phyloP scores from a whole-genome alignment of 1,140 invertebrate genomes.

The Drosophila cardini region DNA sequence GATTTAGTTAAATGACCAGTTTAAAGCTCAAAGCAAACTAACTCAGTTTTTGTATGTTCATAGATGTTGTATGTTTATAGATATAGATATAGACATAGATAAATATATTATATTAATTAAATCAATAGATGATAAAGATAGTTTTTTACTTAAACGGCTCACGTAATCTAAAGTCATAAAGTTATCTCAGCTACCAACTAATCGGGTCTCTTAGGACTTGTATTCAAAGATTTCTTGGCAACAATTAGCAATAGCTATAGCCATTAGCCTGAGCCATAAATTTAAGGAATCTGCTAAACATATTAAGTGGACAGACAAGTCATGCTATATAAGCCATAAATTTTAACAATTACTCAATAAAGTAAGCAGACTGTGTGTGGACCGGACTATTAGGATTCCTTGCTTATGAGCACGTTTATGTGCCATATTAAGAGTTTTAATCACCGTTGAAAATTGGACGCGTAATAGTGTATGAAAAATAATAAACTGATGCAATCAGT shows the following conservation, averaged over 20 bases:
- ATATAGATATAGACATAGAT: too few relatives aligned
- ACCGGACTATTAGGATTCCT: neutral
- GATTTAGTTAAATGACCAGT: conserved; percentile 38
- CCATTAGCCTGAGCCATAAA: conserved; percentile 65
- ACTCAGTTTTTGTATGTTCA: too few relatives aligned
- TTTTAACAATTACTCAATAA: conserved; percentile 75
- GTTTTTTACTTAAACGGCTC: neutral
- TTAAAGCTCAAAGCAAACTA: conserved; percentile 50
- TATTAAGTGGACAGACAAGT: conserved; percentile 59
- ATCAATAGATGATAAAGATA: neutral
- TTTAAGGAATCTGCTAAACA: conserved; percentile 36
- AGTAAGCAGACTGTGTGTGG: conserved; percentile 17
- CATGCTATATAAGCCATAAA: conserved; percentile 53
- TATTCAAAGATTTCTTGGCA: neutral
- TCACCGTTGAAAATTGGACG: conserved; percentile 49
- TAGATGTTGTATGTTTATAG: too few relatives aligned
- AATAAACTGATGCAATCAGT: conserved; percentile 53
- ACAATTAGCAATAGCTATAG: conserved; percentile 34
- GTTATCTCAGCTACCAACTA: neutral
- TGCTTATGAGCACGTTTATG: conserved; percentile 37
- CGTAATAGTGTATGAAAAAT: conserved; percentile 56
- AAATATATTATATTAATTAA: too few relatives aligned
- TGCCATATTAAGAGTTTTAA: conserved; percentile 60
- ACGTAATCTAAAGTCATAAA: neutral
- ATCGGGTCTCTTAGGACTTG: conserved; percentile 9